phyloP scores from a whole-genome alignment of 2,113 vertebrate species.

The Mormyrus lacerda region DNA sequence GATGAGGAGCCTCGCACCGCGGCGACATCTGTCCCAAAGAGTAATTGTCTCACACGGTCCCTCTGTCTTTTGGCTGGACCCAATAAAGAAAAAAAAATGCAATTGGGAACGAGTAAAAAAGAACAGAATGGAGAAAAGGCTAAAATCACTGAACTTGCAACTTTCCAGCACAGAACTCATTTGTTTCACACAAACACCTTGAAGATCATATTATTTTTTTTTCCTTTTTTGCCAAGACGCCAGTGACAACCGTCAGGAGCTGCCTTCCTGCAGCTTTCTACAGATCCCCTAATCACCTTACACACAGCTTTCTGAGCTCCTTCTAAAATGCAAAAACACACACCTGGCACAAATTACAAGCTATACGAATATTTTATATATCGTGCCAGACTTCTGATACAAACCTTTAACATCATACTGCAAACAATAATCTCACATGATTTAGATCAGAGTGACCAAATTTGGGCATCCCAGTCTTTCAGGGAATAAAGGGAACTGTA shows the following conservation, averaged over 20 bases:
- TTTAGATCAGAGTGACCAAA: background rate
- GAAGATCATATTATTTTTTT: conserved; percentile 23
- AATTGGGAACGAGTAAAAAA: background rate
- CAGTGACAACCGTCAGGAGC: conserved; percentile 8
- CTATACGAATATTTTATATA: background rate
- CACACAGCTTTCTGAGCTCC: background rate
- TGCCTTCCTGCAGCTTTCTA: background rate
- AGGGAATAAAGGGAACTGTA: background rate
- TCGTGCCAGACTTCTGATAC: background rate
- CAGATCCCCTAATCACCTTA: conserved; percentile 17
- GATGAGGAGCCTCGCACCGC: conserved; percentile 28
- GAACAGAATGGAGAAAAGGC: conserved; percentile 27
- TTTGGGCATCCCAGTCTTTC: background rate
- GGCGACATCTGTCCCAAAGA: conserved; percentile 42
- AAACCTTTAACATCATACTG: background rate
- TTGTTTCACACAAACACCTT: conserved; percentile 31
- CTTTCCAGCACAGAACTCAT: conserved; percentile 28
- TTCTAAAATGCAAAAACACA: background rate
- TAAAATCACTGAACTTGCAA: conserved; percentile 39
- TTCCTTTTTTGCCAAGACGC: conserved; percentile 20
- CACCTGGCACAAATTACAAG: background rate
- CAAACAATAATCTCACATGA: background rate
- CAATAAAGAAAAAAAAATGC: background rate
- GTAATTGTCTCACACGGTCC: conserved; percentile 35
- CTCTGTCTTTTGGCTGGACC: conserved; percentile 24